These are phyloP conservation scores for Conus canariensis DNA, from an alignment of 2,888 invertebrate genomes.

Conservation along the genomic window DNA sequence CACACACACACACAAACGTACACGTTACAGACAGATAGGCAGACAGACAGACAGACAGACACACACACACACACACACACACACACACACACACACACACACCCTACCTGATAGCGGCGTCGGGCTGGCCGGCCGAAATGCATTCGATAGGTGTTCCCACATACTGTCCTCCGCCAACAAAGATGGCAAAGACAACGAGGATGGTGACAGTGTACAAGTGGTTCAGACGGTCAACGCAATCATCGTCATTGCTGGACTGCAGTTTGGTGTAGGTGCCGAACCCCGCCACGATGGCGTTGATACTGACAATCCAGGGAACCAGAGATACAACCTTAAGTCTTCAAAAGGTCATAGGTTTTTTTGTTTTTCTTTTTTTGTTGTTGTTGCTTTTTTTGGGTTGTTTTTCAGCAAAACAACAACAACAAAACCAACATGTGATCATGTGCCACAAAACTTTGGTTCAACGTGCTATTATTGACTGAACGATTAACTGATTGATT, in stretches of 20 bases:
- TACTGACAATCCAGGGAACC: constrained; percentile 52
- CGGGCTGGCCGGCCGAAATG: constrained; percentile 55
- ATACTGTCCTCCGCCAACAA: constrained; percentile 69
- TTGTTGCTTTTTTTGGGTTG: too few species aligned
- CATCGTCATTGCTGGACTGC: constrained; percentile 69
- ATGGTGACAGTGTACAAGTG: constrained; percentile 69
- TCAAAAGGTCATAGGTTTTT: too few species aligned
- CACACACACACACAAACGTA: neutral
- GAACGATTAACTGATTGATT: too few species aligned
- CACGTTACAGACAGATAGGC: neutral
- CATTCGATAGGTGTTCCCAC: constrained; percentile 69
- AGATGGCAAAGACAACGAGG: constrained; percentile 68
- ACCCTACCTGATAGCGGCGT: constrained; percentile 27
- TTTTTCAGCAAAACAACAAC: neutral
- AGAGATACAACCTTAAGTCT: too few species aligned
- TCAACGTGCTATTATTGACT: too few species aligned
- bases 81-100: neutral
- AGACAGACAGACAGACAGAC: neutral
- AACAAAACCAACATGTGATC: neutral
- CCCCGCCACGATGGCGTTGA: constrained; percentile 68
- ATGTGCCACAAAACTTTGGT: too few species aligned
- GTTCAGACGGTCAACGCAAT: constrained; percentile 69
- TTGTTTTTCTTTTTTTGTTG: too few species aligned
- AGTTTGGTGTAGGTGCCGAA: constrained; percentile 69
- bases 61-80: constrained; percentile 4